A percentile compares a stretch with the other conserved stretches of the same genome.
Evolutionary conservation across 2,888 invertebrate species (phyloP).

Genomic region (Amiota communis): DNA sequence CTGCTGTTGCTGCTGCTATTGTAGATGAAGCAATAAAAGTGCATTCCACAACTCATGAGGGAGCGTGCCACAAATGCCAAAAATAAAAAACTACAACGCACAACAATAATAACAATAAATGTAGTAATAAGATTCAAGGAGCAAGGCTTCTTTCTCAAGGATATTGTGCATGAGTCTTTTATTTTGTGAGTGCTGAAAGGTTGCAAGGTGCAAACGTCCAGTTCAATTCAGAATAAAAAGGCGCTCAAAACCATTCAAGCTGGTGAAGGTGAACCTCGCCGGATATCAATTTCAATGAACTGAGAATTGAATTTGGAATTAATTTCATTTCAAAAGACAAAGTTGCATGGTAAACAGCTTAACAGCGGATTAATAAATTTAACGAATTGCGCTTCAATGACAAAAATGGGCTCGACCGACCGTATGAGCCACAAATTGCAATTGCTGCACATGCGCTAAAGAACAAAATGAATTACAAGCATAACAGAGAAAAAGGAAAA

Average conservation of each 20-base stretch:
- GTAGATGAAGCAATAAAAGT: conserved; percentile 62
- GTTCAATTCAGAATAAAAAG: no score
- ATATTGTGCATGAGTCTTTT: no score
- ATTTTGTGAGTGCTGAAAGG: no score
- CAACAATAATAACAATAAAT: conserved; percentile 33
- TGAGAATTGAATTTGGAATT: conserved; percentile 39
- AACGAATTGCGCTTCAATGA: conserved; percentile 59
- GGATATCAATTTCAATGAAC: not conserved
- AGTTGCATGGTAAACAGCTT: conserved; percentile 37
- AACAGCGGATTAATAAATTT: conserved; percentile 58
- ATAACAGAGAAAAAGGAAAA: not conserved
- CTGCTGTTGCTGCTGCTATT: not conserved
- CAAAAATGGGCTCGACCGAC: conserved; percentile 31
- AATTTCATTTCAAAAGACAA: conserved; percentile 44
- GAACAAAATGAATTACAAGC: not conserved
- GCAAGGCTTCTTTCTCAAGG: no score
- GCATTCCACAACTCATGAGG: conserved; percentile 31
- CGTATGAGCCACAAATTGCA: not conserved
- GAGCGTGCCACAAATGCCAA: conserved; percentile 16
- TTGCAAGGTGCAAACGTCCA: no score
- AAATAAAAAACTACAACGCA: conserved; percentile 20
- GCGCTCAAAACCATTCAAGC: not conserved
- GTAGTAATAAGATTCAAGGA: no score
- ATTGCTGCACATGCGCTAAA: conserved; percentile 20
- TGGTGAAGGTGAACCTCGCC: conserved; percentile 8